phyloP scores from a whole-genome alignment of 2,797 vertebrate genomes.

The Oryzias dopingdopingensis region DNA sequence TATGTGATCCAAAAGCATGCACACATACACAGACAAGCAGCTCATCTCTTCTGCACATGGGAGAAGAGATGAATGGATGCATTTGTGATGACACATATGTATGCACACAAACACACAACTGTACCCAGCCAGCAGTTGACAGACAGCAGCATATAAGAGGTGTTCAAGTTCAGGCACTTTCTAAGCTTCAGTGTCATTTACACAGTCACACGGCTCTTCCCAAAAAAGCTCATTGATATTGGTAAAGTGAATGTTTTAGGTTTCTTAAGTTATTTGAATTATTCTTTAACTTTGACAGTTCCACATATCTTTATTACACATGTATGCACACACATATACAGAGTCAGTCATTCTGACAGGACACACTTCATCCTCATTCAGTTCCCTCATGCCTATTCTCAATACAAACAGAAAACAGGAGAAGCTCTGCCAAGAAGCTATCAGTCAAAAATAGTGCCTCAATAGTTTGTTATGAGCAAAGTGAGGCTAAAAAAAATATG shows the following conservation, averaged over 20 bases:
- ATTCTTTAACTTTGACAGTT: not conserved
- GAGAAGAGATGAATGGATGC: slow-evolving; percentile 52
- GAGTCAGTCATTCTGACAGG: slow-evolving; percentile 25
- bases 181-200: slow-evolving; percentile 56
- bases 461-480: slow-evolving; percentile 72
- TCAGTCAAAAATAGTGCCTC: slow-evolving; percentile 45
- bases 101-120: slow-evolving; percentile 48
- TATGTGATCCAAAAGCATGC: slow-evolving; percentile 59
- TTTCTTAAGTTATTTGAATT: slow-evolving; percentile 5
- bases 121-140: slow-evolving; percentile 58
- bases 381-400: slow-evolving; percentile 35
- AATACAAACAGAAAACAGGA: slow-evolving; percentile 60
- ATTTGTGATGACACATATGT: slow-evolving; percentile 35
- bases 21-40: slow-evolving; percentile 57
- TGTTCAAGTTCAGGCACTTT: slow-evolving; percentile 57
- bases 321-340: slow-evolving; percentile 12
- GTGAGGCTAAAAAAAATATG: slow-evolving; percentile 55
- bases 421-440: slow-evolving; percentile 56
- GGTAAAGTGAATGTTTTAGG: slow-evolving; percentile 16
- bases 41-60: slow-evolving; percentile 35
- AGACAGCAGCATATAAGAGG: slow-evolving; percentile 60
- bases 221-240: slow-evolving; percentile 29
- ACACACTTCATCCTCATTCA: slow-evolving; percentile 38
- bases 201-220: slow-evolving; percentile 43
- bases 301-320: slow-evolving; percentile 28